Evolutionary conservation across 2,888 invertebrate genomes (phyloP).

Genomic region (Adineta ricciae): DNA sequence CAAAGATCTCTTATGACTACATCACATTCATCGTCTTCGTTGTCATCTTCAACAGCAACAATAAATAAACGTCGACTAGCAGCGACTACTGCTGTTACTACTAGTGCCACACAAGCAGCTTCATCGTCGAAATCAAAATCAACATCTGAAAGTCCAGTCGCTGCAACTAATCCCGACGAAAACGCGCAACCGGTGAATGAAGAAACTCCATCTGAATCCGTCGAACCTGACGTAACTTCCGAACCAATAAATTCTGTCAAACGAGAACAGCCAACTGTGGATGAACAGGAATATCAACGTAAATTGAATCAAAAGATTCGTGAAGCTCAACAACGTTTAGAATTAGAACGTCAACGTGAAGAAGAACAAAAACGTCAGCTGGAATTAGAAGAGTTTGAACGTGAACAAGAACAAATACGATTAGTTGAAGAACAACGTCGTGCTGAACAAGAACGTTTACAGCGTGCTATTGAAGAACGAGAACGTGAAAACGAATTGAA

Average conservation of each 20-base stretch:
- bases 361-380: slow-evolving; percentile 12
- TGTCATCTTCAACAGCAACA: not conserved
- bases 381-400: slow-evolving; percentile 4
- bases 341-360: not conserved
- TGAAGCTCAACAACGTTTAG: slow-evolving; percentile 19
- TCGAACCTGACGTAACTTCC: not conserved
- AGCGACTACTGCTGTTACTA: no score
- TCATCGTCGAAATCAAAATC: not conserved
- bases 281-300: slow-evolving; percentile 18
- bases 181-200: not conserved
- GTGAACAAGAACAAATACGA: not conserved
- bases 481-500: not conserved
- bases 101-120: no score
- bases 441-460: slow-evolving; percentile 12
- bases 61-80: not conserved
- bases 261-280: not conserved
- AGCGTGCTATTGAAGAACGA: slow-evolving; percentile 14
- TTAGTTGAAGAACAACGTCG: not conserved
- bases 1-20: not conserved
- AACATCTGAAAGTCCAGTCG: not conserved
- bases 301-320: slow-evolving; percentile 16
- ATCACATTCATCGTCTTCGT: not conserved
- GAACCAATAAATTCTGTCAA: not conserved
- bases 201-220: not conserved
- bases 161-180: not conserved